phyloP scores from a whole-genome alignment of 2,888 invertebrate genomes.

The Carcina quercana region DNA sequence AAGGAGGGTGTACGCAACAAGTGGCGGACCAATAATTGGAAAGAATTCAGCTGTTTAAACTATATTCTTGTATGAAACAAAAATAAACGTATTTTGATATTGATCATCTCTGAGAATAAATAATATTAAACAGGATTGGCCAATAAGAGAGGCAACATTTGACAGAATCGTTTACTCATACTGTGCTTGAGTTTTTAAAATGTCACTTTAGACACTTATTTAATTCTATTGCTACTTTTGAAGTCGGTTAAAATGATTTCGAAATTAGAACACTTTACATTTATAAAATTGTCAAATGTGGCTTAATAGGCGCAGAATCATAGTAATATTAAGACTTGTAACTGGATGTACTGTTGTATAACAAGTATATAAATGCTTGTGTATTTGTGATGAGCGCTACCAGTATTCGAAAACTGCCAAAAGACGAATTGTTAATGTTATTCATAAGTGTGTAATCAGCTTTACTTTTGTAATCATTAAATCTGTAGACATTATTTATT shows the following conservation, averaged over 20 bases:
- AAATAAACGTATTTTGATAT: too few relatives aligned
- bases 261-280: background rate
- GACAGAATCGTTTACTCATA: too few relatives aligned
- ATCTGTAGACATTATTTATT: slow-evolving; percentile 14
- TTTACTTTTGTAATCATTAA: slow-evolving; percentile 29
- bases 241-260: too few relatives aligned
- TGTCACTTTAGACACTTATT: too few relatives aligned
- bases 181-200: too few relatives aligned
- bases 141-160: too few relatives aligned
- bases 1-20: slow-evolving; percentile 86
- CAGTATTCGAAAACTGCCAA: slow-evolving; percentile 66
- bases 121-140: too few relatives aligned
- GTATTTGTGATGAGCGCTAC: slow-evolving; percentile 59
- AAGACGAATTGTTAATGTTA: slow-evolving; percentile 40
- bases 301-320: background rate
- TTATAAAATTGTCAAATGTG: background rate
- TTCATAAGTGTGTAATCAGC: slow-evolving; percentile 35
- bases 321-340: slow-evolving; percentile 4
- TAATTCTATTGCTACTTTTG: too few relatives aligned
- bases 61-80: slow-evolving; percentile 1
- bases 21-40: slow-evolving; percentile 88
- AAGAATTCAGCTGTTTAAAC: slow-evolving; percentile 92
- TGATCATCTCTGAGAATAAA: too few relatives aligned
- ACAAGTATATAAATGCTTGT: slow-evolving; percentile 41
- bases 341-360: slow-evolving; percentile 17